These are phyloP conservation scores for Neostethus bicornis DNA, from an alignment of 2,797 vertebrate genomes.

Conservation along the genomic window DNA sequence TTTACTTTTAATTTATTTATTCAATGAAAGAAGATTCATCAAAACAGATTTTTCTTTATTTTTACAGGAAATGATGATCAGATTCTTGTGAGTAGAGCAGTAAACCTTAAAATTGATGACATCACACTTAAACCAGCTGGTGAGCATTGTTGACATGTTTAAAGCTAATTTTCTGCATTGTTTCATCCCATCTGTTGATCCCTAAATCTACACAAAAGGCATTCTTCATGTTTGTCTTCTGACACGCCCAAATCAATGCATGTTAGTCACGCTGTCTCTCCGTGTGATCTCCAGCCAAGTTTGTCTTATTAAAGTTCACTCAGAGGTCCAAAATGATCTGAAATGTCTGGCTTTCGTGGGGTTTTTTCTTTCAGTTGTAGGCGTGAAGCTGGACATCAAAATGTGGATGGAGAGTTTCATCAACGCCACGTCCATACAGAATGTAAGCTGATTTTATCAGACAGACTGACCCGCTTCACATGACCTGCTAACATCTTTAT, in stretches of 20 bases:
- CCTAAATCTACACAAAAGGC: slow-evolving; percentile 16
- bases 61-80: slow-evolving; percentile 83
- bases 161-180: slow-evolving; percentile 10
- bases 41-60: slow-evolving; percentile 7
- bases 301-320: slow-evolving; percentile 58
- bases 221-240: slow-evolving; percentile 40
- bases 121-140: slow-evolving; percentile 92
- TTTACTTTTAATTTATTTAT: not conserved
- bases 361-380: slow-evolving; percentile 83
- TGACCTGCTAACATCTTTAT: not conserved
- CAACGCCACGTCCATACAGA: slow-evolving; percentile 84
- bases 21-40: not conserved
- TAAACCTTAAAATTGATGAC: slow-evolving; percentile 83
- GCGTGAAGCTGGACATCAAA: slow-evolving; percentile 88
- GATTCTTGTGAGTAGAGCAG: slow-evolving; percentile 92
- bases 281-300: slow-evolving; percentile 71
- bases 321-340: slow-evolving; percentile 62
- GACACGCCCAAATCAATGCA: slow-evolving; percentile 49
- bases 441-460: slow-evolving; percentile 79
- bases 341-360: slow-evolving; percentile 60
- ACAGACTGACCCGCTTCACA: not conserved
- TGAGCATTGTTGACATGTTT: slow-evolving; percentile 61
- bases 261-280: slow-evolving; percentile 51
- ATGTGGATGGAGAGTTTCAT: slow-evolving; percentile 92
- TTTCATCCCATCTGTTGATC: not conserved